Base-by-base conservation (phyloP, 1,140 invertebrate species). In the Harpegnathos saltator region DNA sequence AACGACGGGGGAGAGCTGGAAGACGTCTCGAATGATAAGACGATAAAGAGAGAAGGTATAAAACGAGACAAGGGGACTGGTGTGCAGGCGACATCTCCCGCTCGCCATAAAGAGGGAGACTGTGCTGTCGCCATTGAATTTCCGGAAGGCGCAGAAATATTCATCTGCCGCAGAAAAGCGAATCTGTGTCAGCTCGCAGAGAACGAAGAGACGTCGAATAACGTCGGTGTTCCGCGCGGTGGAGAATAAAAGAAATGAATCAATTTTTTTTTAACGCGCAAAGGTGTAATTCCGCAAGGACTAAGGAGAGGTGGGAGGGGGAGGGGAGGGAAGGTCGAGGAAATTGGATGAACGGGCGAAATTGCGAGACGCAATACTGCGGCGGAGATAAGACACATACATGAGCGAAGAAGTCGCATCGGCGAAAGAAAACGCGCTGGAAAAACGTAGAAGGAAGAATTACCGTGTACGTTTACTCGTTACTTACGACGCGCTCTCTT, bases 31-130 rank as follows among this genome's bases (percentile, higher is more conserved):
- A 83, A 72, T 84, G 89, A 90, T 88, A 90, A 90, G 85, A 66
- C 82, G 89, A 85, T 89, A 89, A 89, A 89, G 88, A 85, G 89
- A 88, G 65, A 84, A 68, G 84, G 81, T 81, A 84, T 84, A 88
- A 86, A 90, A 90, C 69, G 89, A 89, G 86, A 89, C 84, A 89
- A 88, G 81, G 77, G 65, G 59, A 69, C 84, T 89, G 71, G 73
- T 63, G 48, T 88, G 83, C 74, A 58, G 33, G 83, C 82, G 84
- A 87, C 86, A 73, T 88, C 78, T 77, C 71, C 65, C 69, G 82
- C 44, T 66, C 82, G 83, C 54, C 61, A 88, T 89, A 85, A 88
- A 89, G 74, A 72, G 85, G 66, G 38, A 54, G 68, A 69, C 78
- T 62, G 73, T 69, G 75, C 33, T 29, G 72, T 54, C 75, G 59